Base-by-base conservation (phyloP, 2,113 vertebrate species). In the Edolisoma coerulescens region DNA sequence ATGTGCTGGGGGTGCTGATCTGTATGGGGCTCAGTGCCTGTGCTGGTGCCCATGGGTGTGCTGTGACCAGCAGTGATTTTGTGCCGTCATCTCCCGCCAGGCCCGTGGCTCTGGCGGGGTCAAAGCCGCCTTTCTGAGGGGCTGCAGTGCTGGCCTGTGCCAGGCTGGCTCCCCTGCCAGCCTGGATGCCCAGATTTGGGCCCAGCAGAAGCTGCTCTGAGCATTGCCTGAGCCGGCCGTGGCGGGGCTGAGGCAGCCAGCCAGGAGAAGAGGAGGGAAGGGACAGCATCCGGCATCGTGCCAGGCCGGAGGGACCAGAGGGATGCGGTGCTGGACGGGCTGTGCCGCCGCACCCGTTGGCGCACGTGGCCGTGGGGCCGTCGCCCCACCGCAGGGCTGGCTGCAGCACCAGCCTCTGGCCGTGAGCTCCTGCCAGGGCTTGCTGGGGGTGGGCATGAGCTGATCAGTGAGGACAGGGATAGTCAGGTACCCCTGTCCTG, bases 311-410 rank as follows among this genome's bases (percentile, higher is more conserved):
- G 90, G 53, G 50, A 16, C 82, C 0, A 0, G 3, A 14, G 52
- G 84, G 61, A 23, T 45, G 23, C 3, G 4, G 32, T 21, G 56
- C 37, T 67, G 94, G 74, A 11, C 0, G 1, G 41, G 60, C 65
- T 5, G 42, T 77, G 81, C 73, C 1, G 10, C 69, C 7, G 1
- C 85, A 45, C 85, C 78, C 41, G 0, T 30, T 64, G 50, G 78
- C 6, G 2, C 59, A 17, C 4, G 1, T 1, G 0, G 33, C 11
- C 0, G 1, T 15, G 73, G 18, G 18, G 20, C 26, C 0, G 0
- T 61, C 44, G 3, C 50, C 32, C 20, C 67, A 6, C 8, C 3
- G 10, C 57, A 7, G 78, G 50, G 54, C 87, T 52, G 67, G 30
- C 70, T 42, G 54, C 64, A 4, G 33, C 13, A 0, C 12, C 9